Percentiles rank a stretch among this genome's conserved stretches.
Conservation (phyloP, 2,113 vertebrate species). For the Mastomys coucha region DNA sequence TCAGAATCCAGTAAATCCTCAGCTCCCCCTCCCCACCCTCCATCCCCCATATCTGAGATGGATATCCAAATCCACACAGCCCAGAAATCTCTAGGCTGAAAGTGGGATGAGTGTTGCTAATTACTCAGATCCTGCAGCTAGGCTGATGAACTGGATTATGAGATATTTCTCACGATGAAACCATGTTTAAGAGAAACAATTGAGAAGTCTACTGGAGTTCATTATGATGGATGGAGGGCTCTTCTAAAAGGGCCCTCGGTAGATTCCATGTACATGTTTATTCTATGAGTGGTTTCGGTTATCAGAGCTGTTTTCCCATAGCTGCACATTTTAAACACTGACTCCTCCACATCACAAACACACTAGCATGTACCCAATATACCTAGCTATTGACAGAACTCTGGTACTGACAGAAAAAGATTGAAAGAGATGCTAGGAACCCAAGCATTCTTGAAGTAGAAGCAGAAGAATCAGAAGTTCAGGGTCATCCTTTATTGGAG, state of each 20-base stretch:
- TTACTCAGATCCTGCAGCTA: not conserved
- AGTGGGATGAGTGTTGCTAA: not conserved
- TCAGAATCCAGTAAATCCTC: slow-evolving; percentile 11
- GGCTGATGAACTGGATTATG: not conserved
- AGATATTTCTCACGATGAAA: not conserved
- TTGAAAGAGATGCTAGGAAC: not conserved
- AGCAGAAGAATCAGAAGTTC: not conserved
- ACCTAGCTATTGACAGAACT: not conserved
- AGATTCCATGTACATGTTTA: not conserved
- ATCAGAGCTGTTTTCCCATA: not conserved
- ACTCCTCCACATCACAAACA: not conserved
- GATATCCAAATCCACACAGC: not conserved
- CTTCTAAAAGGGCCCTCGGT: not conserved
- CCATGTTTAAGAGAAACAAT: slow-evolving; percentile 1
- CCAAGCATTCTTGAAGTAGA: not conserved
- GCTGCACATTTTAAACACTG: not conserved
- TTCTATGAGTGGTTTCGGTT: not conserved
- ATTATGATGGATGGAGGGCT: not conserved
- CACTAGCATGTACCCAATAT: not conserved
- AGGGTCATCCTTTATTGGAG: not conserved
- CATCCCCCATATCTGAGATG: too few species aligned
- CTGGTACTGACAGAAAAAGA: slow-evolving; percentile 16
- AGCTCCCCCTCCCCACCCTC: not conserved
- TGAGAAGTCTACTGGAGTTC: slow-evolving; percentile 24
- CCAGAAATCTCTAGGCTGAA: not conserved